phyloP scores from a whole-genome alignment of 64 coral and sea anemone genomes.

The Montipora capricornis region DNA sequence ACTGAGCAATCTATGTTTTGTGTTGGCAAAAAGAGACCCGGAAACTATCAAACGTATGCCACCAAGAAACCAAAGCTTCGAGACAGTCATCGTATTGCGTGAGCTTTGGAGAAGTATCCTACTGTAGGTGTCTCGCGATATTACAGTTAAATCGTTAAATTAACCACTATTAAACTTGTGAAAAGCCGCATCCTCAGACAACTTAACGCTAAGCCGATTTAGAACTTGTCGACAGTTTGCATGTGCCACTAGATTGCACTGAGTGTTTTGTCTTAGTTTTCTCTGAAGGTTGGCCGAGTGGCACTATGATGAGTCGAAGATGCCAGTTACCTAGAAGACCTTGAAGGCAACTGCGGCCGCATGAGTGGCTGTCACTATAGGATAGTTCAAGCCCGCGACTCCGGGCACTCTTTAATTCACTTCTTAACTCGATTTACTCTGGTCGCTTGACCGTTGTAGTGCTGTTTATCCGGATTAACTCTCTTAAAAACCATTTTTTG shows the following conservation, averaged over 20 bases:
- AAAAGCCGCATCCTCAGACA: background rate
- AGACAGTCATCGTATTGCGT: background rate
- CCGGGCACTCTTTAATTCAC: background rate
- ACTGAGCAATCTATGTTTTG: too few relatives aligned
- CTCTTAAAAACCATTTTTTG: background rate
- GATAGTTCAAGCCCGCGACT: too few relatives aligned
- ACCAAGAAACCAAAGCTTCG: background rate
- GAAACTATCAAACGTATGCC: too few relatives aligned
- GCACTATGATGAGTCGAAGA: too few relatives aligned
- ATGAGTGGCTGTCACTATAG: too few relatives aligned
- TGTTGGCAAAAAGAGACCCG: too few relatives aligned
- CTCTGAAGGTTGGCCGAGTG: too few relatives aligned
- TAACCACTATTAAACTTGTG: background rate
- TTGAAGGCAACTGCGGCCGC: too few relatives aligned
- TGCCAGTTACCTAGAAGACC: too few relatives aligned
- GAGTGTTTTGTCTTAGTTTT: too few relatives aligned
- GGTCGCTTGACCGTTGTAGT: background rate
- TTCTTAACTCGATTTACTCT: background rate
- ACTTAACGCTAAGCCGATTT: slow-evolving; percentile 4
- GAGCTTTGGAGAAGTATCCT: background rate
- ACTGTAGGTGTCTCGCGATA: background rate
- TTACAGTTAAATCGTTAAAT: background rate
- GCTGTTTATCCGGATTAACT: background rate
- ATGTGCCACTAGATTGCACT: background rate
- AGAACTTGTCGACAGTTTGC: slow-evolving; percentile 13